Percentiles rank a stretch among this genome's conserved stretches.
Evolutionary conservation across 2,113 vertebrate genomes (phyloP).

Genomic region (Platichthys stellatus): DNA sequence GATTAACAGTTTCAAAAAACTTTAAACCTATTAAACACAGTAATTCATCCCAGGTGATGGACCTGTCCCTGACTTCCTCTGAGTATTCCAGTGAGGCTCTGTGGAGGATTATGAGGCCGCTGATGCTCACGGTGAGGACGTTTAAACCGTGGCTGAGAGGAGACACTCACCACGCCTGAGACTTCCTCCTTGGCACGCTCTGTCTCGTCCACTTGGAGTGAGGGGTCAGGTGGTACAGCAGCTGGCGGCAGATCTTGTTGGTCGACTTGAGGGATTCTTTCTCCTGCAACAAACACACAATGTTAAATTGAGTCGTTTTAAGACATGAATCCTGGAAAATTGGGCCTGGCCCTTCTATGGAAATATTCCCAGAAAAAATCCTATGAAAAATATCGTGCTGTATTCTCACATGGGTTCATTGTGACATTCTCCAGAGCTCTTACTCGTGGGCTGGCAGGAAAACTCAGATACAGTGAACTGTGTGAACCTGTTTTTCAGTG

Average conservation of each 20-base stretch:
- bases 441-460: too few relatives aligned
- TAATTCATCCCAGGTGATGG: neutral
- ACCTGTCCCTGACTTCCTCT: neutral
- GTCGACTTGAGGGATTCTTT: conserved; percentile 86
- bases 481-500: too few relatives aligned
- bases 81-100: neutral
- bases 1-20: too few relatives aligned
- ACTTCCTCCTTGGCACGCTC: conserved; percentile 84
- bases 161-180: conserved; percentile 86
- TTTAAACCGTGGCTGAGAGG: conserved; percentile 6
- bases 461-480: too few relatives aligned
- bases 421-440: too few relatives aligned
- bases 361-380: too few relatives aligned
- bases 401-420: too few relatives aligned
- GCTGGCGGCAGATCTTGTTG: conserved; percentile 90
- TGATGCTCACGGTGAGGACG: conserved; percentile 12
- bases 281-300: conserved; percentile 76
- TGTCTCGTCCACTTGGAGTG: conserved; percentile 86
- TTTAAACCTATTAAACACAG: too few relatives aligned
- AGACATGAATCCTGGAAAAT: too few relatives aligned
- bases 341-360: too few relatives aligned
- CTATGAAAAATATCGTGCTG: too few relatives aligned
- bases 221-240: conserved; percentile 91
- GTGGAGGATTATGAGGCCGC: conserved; percentile 7
- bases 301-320: neutral